These are phyloP conservation scores for Setophaga coronata DNA, from an alignment of 2,113 vertebrate genomes.

Conservation along the genomic window DNA sequence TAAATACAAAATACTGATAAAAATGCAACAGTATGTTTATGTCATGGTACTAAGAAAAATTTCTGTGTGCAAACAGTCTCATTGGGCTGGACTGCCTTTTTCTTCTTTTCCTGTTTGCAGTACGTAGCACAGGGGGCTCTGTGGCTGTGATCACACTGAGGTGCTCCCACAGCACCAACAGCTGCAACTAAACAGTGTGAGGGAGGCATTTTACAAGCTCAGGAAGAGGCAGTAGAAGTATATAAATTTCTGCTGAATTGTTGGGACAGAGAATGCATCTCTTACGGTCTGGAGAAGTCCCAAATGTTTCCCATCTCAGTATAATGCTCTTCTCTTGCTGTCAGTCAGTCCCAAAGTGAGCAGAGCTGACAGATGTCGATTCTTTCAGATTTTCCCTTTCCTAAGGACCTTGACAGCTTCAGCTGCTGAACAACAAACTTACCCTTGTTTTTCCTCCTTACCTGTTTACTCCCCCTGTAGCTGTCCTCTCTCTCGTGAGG, in stretches of 20 bases:
- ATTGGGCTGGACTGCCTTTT: not conserved
- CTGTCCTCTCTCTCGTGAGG: not conserved
- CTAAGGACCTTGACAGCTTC: not conserved
- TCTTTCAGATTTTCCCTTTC: not conserved
- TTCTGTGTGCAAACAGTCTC: constrained; percentile 41
- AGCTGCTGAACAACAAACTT: not conserved
- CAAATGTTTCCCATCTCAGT: not conserved
- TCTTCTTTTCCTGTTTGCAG: not conserved
- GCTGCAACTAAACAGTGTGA: not conserved
- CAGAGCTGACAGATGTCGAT: constrained; percentile 13
- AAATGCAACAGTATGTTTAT: constrained; percentile 45
- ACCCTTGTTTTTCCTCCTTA: not conserved
- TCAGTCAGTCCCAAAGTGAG: constrained; percentile 19
- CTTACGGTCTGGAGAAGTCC: not conserved
- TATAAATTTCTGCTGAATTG: not conserved
- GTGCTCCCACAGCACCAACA: not conserved
- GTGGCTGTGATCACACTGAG: not conserved
- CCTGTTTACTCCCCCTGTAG: not conserved
- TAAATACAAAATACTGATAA: constrained; percentile 20
- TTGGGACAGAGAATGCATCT: not conserved
- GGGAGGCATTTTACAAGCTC: not conserved
- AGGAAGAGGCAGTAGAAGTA: not conserved
- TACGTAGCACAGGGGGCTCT: not conserved
- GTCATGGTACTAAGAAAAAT: not conserved
- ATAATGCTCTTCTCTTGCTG: not conserved